Evolutionary conservation across 2,888 invertebrate species (phyloP).

Genomic region (Acanthosepion pharaonis): DNA sequence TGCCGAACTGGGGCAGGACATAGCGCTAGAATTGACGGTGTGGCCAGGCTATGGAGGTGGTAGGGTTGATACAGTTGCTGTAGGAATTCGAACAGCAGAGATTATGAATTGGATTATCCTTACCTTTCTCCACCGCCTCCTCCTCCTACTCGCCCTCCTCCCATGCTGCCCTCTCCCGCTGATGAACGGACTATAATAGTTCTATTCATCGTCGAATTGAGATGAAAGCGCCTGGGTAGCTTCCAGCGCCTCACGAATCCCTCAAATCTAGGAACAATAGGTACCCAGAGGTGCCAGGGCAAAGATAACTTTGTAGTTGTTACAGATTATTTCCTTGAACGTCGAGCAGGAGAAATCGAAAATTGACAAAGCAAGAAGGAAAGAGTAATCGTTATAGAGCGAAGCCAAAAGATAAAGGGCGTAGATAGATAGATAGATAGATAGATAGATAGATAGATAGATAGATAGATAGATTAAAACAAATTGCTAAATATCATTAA

Average conservation of each 20-base stretch:
- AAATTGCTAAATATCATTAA: too few relatives aligned
- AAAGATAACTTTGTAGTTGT: slow-evolving; percentile 6
- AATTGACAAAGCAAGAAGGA: background rate
- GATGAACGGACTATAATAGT: slow-evolving; percentile 21
- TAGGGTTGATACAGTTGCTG: background rate
- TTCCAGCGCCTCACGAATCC: slow-evolving; percentile 14
- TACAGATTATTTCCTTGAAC: background rate
- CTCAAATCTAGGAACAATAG: slow-evolving; percentile 15
- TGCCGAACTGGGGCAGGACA: background rate
- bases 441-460: too few relatives aligned
- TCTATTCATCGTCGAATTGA: slow-evolving; percentile 23
- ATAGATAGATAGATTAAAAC: too few relatives aligned
- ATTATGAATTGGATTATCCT: background rate
- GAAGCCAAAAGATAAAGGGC: background rate
- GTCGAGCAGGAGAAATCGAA: background rate
- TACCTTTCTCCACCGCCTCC: background rate
- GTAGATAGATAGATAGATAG: too few relatives aligned
- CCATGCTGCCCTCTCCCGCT: background rate
- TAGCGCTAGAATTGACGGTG: background rate
- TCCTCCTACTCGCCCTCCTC: background rate
- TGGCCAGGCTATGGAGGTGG: background rate
- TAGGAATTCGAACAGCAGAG: background rate
- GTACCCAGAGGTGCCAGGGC: slow-evolving; percentile 33
- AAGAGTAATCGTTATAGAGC: background rate
- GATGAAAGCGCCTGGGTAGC: slow-evolving; percentile 33